These are phyloP conservation scores for Drosophila lacertosa DNA, from an alignment of 1,140 invertebrate genomes.

Conservation along the genomic window DNA sequence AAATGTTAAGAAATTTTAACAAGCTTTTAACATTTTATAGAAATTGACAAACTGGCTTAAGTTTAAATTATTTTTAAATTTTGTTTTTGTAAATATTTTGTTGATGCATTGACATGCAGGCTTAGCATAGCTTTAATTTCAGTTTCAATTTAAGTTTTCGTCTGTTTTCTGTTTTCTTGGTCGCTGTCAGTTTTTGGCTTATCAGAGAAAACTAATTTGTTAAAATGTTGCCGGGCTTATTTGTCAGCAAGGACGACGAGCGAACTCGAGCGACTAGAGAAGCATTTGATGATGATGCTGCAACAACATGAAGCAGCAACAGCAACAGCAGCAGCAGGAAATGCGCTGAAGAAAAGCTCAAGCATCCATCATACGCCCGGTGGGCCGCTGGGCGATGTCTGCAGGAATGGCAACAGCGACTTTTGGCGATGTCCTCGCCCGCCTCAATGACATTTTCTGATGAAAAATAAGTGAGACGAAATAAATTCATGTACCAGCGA, in stretches of 20 bases:
- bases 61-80: too few relatives aligned
- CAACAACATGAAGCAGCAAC: neutral
- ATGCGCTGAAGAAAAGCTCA: conserved; percentile 39
- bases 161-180: conserved; percentile 1
- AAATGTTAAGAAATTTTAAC: neutral
- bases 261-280: neutral
- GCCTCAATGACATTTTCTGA: conserved; percentile 54
- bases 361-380: conserved; percentile 63
- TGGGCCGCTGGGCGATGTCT: conserved; percentile 17
- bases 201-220: conserved; percentile 74
- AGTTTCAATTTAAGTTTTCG: conserved; percentile 5
- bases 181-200: conserved; percentile 47
- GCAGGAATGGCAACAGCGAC: conserved; percentile 36
- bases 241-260: conserved; percentile 44
- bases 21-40: too few relatives aligned
- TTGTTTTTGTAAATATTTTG: too few relatives aligned
- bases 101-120: neutral
- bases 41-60: too few relatives aligned
- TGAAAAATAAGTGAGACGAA: conserved; percentile 58
- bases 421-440: conserved; percentile 51
- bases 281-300: conserved; percentile 33
- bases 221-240: conserved; percentile 71
- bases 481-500: conserved; percentile 57
- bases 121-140: neutral
- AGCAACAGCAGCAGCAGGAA: conserved; percentile 36